Conservation (phyloP, 1,140 invertebrate genomes). For the Pseudachorutes palmiensis region DNA sequence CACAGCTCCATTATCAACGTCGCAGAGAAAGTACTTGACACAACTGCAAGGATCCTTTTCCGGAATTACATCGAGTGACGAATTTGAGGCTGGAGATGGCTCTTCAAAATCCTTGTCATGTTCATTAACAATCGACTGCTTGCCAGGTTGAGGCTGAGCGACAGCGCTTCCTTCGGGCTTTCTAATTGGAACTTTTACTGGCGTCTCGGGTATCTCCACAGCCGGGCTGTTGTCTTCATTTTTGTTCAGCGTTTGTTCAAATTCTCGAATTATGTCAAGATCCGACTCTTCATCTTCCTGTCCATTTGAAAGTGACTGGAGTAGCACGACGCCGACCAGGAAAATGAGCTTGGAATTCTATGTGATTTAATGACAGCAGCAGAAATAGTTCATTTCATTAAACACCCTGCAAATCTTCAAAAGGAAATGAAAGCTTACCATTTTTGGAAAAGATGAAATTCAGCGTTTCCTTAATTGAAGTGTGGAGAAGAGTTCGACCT, state of each 20-base stretch:
- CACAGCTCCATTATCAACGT: slow-evolving; percentile 50
- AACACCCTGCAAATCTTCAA: too few species aligned
- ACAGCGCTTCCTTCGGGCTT: not conserved
- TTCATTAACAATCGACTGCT: too few species aligned
- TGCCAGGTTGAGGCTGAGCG: not conserved
- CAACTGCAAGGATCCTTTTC: slow-evolving; percentile 45
- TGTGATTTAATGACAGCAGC: too few species aligned
- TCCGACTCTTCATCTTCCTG: slow-evolving; percentile 15
- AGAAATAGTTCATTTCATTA: too few species aligned
- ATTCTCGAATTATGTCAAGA: not conserved
- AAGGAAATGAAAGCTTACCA: too few species aligned
- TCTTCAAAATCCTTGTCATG: too few species aligned
- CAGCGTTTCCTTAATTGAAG: too few species aligned
- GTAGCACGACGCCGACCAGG: not conserved
- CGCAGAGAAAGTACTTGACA: slow-evolving; percentile 61
- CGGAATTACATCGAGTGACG: slow-evolving; percentile 7
- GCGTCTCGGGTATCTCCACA: not conserved
- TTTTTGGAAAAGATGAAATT: too few species aligned
- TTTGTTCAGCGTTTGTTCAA: not conserved
- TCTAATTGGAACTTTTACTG: not conserved
- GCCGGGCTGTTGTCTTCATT: not conserved
- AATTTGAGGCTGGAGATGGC: not conserved
- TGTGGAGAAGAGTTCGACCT: too few species aligned
- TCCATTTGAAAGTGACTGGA: slow-evolving; percentile 6
- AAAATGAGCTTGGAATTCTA: not conserved